A percentile compares a stretch with the other conserved stretches of the same genome.
Evolutionary conservation across 2,888 invertebrate genomes (phyloP).

Genomic region (Cantharis rustica): DNA sequence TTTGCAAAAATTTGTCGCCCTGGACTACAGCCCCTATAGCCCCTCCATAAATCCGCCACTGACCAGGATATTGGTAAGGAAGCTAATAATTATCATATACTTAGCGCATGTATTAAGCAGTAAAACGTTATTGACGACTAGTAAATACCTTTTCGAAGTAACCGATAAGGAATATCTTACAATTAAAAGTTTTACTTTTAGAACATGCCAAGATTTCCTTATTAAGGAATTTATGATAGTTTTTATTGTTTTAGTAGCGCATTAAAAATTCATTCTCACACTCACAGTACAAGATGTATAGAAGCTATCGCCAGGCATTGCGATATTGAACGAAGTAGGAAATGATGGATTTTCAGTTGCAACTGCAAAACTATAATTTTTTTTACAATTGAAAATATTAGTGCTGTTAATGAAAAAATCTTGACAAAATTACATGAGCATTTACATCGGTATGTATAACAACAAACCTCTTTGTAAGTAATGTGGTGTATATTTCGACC

Average conservation of each 20-base stretch:
- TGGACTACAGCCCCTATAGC: too few species aligned
- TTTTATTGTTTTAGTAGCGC: neutral
- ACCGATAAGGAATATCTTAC: neutral
- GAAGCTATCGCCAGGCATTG: neutral
- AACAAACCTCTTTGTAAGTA: neutral
- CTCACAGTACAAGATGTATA: neutral
- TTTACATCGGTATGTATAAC: neutral
- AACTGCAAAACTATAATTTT: neutral
- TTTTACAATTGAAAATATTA: neutral
- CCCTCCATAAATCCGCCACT: too few species aligned
- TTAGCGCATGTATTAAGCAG: neutral
- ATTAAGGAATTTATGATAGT: neutral
- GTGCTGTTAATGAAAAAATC: neutral
- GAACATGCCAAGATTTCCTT: neutral
- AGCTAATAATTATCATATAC: neutral
- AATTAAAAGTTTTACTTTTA: neutral
- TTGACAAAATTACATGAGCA: constrained; percentile 13
- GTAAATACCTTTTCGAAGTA: neutral
- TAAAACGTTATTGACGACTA: neutral
- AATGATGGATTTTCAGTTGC: neutral
- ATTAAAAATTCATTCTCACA: neutral
- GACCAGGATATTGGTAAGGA: too few species aligned
- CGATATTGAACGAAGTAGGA: neutral
- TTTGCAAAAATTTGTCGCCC: too few species aligned
- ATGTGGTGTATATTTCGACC: constrained; percentile 12